Evolutionary conservation across 2,888 invertebrate genomes (phyloP).

Genomic region (Hydriomena furcata): DNA sequence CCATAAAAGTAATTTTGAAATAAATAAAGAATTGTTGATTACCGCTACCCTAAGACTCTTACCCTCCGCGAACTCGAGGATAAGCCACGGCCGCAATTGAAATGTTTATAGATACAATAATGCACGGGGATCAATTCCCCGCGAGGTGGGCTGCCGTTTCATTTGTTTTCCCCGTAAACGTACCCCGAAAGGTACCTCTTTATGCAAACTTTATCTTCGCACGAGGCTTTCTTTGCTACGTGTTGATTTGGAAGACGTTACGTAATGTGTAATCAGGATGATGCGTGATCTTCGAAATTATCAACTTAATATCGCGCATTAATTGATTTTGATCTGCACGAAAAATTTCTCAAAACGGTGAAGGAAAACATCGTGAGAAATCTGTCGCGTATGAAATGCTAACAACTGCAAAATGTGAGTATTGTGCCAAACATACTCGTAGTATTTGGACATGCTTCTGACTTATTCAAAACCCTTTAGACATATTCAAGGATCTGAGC

Average conservation of each 20-base stretch:
- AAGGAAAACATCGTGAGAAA: no score
- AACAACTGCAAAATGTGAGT: no score
- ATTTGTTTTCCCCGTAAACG: constrained; percentile 67
- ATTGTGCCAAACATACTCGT: no score
- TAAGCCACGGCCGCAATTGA: constrained; percentile 60
- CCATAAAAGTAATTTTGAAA: constrained; percentile 17
- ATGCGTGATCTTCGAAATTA: no score
- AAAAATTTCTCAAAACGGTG: no score
- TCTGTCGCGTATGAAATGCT: no score
- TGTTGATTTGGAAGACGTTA: neutral
- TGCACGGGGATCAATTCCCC: constrained; percentile 71
- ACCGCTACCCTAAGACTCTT: constrained; percentile 7
- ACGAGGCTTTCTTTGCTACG: neutral
- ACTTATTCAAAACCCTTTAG: no score
- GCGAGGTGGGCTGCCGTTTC: constrained; percentile 56
- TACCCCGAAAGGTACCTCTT: constrained; percentile 7
- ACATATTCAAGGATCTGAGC: no score
- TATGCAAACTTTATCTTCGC: constrained; percentile 18
- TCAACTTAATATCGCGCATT: no score
- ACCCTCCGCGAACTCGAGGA: constrained; percentile 7
- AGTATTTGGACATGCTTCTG: no score
- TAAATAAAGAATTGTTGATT: constrained; percentile 19
- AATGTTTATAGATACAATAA: constrained; percentile 80
- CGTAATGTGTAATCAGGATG: neutral
- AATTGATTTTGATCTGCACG: no score